phyloP scores from a whole-genome alignment of 2,113 vertebrate genomes.

The Triplophysa rosa region DNA sequence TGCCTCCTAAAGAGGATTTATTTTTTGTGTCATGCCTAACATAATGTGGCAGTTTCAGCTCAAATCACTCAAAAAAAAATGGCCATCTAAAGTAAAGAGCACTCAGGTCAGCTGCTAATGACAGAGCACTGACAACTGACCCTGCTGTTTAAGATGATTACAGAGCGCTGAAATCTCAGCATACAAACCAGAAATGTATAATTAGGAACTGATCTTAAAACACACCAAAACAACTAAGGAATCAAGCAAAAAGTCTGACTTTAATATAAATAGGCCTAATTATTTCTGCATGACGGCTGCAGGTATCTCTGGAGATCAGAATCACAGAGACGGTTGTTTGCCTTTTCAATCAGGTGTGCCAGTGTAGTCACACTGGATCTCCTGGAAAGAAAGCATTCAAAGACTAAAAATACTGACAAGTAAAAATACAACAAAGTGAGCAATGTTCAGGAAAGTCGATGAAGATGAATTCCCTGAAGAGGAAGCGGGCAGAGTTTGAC shows the following conservation, averaged over 20 bases:
- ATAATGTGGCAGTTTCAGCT: neutral
- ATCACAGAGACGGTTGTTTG: neutral
- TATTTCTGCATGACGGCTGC: neutral
- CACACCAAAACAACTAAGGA: neutral
- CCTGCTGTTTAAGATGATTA: slow-evolving; percentile 1
- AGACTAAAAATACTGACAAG: slow-evolving; percentile 5
- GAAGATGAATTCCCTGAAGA: slow-evolving; percentile 8
- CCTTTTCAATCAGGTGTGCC: neutral
- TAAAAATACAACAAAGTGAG: slow-evolving; percentile 30
- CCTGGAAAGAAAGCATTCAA: neutral
- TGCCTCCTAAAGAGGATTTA: too few relatives aligned
- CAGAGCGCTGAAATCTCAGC: neutral
- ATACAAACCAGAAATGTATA: neutral
- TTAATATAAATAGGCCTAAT: neutral
- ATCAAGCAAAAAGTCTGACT: neutral
- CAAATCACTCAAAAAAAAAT: slow-evolving; percentile 5
- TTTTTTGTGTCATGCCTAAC: neutral
- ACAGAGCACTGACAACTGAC: slow-evolving; percentile 18
- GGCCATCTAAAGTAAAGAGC: neutral
- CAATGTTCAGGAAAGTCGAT: slow-evolving; percentile 30
- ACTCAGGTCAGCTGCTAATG: neutral
- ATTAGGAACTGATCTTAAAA: neutral
- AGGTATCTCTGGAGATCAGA: slow-evolving; percentile 17
- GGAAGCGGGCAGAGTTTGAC: neutral
- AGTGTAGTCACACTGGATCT: slow-evolving; percentile 19